Percentiles rank a stretch among this genome's conserved stretches.
phyloP scores from a whole-genome alignment of 2,797 vertebrate species.

The Hafferia zeledoni region DNA sequence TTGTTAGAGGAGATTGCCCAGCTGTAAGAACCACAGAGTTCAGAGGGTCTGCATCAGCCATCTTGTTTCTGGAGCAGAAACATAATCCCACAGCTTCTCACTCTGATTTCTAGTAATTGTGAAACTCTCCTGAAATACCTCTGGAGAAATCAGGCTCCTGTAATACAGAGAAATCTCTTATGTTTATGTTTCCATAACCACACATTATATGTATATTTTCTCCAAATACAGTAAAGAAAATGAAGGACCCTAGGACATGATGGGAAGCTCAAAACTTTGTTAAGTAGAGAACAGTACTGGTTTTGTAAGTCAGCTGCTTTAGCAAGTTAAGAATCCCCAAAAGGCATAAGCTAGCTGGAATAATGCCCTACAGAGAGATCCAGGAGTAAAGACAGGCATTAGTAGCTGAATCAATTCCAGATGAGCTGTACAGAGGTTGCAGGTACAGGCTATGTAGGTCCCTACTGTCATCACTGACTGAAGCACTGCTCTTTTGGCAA shows the following conservation, averaged over 20 bases:
- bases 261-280: not conserved
- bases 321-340: not conserved
- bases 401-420: not conserved
- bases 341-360: not conserved
- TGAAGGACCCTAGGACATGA: not conserved
- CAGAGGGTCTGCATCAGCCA: not conserved
- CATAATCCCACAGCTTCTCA: not conserved
- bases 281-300: not conserved
- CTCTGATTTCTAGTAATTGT: not conserved
- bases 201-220: not conserved
- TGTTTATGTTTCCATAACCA: not conserved
- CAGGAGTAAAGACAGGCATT: not conserved
- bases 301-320: not conserved
- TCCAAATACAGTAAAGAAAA: not conserved
- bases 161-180: not conserved
- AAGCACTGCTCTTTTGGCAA: not conserved
- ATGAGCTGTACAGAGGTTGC: not conserved
- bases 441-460: not conserved
- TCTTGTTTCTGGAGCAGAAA: not conserved
- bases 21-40: not conserved
- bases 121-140: not conserved
- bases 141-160: not conserved
- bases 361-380: not conserved
- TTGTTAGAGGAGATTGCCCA: not conserved
- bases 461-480: not conserved